A percentile compares a stretch with the other conserved stretches of the same genome.
These are phyloP conservation scores for Scolopax rusticola DNA, from an alignment of 2,797 vertebrate species.

Conservation along the genomic window DNA sequence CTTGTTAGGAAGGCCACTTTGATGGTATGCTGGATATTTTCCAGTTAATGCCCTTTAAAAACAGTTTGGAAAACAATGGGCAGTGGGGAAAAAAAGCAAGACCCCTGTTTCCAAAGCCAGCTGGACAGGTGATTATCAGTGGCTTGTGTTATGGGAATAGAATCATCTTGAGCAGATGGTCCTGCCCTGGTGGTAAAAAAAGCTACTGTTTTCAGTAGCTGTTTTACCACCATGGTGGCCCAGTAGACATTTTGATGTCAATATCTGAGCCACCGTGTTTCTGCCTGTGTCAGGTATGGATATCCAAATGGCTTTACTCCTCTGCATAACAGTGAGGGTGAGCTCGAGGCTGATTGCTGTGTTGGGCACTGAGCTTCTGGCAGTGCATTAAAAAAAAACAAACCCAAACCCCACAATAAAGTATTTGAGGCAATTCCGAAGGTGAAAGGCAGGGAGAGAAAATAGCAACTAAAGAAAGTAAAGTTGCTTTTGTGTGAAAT, in stretches of 20 bases:
- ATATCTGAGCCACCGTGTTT: neutral
- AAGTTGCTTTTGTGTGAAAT: neutral
- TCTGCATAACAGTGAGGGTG: neutral
- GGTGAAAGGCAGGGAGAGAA: neutral
- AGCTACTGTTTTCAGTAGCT: neutral
- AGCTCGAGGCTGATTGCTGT: neutral
- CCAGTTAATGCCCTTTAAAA: neutral
- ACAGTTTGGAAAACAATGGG: neutral
- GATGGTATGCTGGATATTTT: neutral
- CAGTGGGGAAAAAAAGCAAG: neutral
- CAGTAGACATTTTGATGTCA: neutral
- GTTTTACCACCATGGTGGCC: neutral
- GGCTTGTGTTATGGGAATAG: accelerated
- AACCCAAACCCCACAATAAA: neutral
- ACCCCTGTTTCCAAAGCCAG: neutral
- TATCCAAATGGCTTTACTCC: neutral
- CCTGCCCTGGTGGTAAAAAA: neutral
- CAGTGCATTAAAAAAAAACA: neutral
- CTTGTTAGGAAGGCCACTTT: neutral
- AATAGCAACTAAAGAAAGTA: neutral
- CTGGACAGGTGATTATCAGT: neutral
- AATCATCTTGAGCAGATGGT: neutral
- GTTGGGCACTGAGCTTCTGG: neutral
- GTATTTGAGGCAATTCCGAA: neutral
- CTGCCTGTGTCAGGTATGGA: neutral